A percentile compares a stretch with the other conserved stretches of the same genome.
Conservation (phyloP, 2,888 invertebrate species). For the Lutraria lutraria region DNA sequence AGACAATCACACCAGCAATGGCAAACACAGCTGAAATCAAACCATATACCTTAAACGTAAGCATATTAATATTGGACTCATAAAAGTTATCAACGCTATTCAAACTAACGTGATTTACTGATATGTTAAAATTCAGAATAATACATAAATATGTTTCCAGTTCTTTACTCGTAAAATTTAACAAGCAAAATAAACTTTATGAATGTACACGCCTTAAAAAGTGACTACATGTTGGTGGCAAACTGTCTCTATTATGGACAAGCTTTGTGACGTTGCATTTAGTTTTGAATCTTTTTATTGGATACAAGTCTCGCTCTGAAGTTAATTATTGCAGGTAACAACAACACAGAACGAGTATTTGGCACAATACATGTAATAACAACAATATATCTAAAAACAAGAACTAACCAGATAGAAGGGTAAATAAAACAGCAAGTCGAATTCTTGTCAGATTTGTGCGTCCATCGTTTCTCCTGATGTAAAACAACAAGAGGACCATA, state of each 20-base stretch:
- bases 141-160: not conserved
- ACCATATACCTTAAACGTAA: too few species aligned
- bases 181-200: not conserved
- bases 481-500: not conserved
- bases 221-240: not conserved
- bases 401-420: constrained; percentile 21
- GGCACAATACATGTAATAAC: not conserved
- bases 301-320: too few species aligned
- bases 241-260: too few species aligned
- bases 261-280: too few species aligned
- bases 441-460: constrained; percentile 31
- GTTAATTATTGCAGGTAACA: not conserved
- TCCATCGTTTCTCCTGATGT: constrained; percentile 27
- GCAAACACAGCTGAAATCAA: constrained; percentile 24
- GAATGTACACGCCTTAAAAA: not conserved
- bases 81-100: not conserved
- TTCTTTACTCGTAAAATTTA: not conserved
- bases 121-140: not conserved
- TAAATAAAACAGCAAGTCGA: not conserved
- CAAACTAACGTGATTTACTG: not conserved
- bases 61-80: too few species aligned
- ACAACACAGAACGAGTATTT: not conserved
- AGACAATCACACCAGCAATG: constrained; percentile 24
- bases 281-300: too few species aligned
- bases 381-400: not conserved